phyloP scores from a whole-genome alignment of 2,797 vertebrate species.

The Acanthornis magna region DNA sequence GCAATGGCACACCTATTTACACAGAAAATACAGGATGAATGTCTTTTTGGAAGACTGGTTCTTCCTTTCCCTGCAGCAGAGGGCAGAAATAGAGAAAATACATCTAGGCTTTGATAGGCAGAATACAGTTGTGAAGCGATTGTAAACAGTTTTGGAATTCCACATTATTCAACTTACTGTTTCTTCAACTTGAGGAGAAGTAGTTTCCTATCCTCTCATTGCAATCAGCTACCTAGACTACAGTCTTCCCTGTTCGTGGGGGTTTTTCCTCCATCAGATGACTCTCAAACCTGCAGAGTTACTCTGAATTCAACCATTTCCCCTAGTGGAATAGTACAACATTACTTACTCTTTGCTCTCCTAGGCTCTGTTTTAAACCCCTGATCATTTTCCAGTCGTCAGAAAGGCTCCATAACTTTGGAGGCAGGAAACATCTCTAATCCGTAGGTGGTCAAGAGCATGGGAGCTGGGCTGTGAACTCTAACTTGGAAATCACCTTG shows the following conservation, averaged over 20 bases:
- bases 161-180: not conserved
- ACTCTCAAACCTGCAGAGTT: not conserved
- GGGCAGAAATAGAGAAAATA: not conserved
- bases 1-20: not conserved
- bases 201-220: not conserved
- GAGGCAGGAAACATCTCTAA: not conserved
- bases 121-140: not conserved
- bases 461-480: not conserved
- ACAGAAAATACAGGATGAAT: not conserved
- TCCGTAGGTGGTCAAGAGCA: rapidly evolving
- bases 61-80: not conserved
- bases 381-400: not conserved
- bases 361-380: not conserved
- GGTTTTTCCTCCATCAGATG: not conserved
- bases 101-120: not conserved
- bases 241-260: not conserved
- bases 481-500: not conserved
- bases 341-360: not conserved
- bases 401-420: not conserved
- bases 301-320: not conserved
- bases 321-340: not conserved
- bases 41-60: not conserved
- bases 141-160: not conserved
- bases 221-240: not conserved
- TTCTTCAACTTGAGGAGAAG: not conserved